Evolutionary conservation across 2,888 invertebrate genomes (phyloP).

Genomic region (Pseudococcus jackbeardsleyi): DNA sequence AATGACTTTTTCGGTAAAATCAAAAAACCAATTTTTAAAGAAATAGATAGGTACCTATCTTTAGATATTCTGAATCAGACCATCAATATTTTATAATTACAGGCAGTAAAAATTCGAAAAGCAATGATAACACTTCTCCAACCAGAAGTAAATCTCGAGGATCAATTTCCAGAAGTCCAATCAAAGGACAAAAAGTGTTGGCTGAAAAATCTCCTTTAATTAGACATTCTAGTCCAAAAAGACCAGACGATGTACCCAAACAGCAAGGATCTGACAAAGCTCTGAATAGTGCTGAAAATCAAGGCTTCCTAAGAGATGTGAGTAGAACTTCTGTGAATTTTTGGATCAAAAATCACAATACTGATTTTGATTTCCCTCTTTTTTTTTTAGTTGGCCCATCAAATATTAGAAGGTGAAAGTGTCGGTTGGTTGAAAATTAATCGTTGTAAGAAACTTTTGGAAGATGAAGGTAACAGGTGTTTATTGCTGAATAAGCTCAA

Average conservation of each 20-base stretch:
- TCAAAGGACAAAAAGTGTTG: constrained; percentile 77
- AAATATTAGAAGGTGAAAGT: constrained; percentile 91
- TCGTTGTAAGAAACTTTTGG: constrained; percentile 94
- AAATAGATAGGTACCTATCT: not conserved
- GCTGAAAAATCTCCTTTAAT: constrained; percentile 92
- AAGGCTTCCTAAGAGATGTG: constrained; percentile 92
- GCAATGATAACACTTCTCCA: constrained; percentile 26
- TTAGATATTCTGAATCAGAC: not conserved
- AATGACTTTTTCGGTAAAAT: constrained; percentile 89
- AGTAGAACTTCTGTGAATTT: constrained; percentile 68
- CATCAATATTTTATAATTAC: not conserved
- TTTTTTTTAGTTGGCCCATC: constrained; percentile 77
- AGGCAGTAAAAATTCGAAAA: constrained; percentile 54
- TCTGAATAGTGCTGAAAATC: constrained; percentile 86
- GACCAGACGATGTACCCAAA: constrained; percentile 78
- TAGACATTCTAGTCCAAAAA: constrained; percentile 81
- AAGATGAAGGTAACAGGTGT: constrained; percentile 97
- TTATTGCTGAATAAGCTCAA: constrained; percentile 96
- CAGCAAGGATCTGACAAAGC: constrained; percentile 80
- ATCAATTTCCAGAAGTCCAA: constrained; percentile 36
- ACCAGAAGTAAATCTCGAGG: constrained; percentile 28
- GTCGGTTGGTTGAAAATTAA: constrained; percentile 97
- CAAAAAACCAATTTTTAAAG: constrained; percentile 19
- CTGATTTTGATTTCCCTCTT: not conserved
- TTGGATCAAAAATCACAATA: not conserved